Conservation (phyloP, 53 echinoderm and acorn worm genomes). For the Apostichopus leukothele region DNA sequence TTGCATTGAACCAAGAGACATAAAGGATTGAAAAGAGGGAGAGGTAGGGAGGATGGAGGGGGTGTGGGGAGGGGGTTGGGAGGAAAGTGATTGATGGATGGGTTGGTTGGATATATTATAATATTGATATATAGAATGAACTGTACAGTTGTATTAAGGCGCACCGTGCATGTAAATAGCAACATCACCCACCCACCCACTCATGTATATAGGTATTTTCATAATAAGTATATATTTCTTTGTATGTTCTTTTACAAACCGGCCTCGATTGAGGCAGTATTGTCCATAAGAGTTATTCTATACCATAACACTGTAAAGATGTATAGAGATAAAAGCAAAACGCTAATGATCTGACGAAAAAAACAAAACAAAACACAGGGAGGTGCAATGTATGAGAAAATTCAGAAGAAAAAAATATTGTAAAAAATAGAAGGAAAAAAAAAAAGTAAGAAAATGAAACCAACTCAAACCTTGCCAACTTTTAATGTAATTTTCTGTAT, state of each 20-base stretch:
- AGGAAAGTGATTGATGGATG: no score
- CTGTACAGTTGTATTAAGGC: constrained; percentile 6
- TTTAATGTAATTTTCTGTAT: neutral
- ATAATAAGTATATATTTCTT: constrained; percentile 41
- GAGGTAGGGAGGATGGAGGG: no score
- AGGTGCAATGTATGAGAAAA: constrained; percentile 38
- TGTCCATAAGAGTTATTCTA: constrained; percentile 38
- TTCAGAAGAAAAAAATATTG: neutral
- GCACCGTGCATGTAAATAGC: constrained; percentile 39
- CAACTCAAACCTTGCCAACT: constrained; percentile 45
- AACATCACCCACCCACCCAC: constrained; percentile 16
- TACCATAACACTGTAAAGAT: constrained; percentile 31
- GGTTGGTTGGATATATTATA: neutral
- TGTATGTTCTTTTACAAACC: neutral
- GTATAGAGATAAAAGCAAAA: constrained; percentile 5
- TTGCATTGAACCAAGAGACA: no score
- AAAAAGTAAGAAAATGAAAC: neutral
- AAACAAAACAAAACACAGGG: constrained; percentile 31
- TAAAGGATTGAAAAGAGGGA: no score
- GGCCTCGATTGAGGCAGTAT: neutral
- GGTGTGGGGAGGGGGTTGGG: no score
- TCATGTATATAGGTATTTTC: constrained; percentile 13
- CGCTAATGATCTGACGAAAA: constrained; percentile 4
- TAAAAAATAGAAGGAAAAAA: neutral
- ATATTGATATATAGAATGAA: neutral